phyloP scores from a whole-genome alignment of 2,888 invertebrate genomes.

The Ormyrus rosae region DNA sequence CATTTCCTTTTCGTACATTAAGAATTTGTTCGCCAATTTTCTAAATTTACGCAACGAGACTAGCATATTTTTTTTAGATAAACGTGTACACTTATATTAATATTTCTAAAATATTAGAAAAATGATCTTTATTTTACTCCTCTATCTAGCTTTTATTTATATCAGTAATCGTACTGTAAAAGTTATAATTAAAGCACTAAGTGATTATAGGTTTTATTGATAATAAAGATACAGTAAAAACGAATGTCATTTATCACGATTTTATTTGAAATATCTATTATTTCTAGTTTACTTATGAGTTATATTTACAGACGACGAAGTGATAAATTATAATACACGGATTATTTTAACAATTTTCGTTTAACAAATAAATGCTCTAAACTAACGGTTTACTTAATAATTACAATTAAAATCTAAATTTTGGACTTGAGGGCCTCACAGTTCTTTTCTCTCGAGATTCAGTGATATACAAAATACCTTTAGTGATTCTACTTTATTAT shows the following conservation, averaged over 20 bases:
- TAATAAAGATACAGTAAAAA: slow-evolving; percentile 38
- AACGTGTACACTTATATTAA: too few relatives aligned
- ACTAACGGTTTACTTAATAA: slow-evolving; percentile 66
- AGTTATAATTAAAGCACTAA: neutral
- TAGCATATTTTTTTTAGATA: neutral
- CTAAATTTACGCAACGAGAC: neutral
- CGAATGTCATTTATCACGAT: slow-evolving; percentile 67
- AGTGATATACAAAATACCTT: slow-evolving; percentile 61
- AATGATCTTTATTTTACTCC: too few relatives aligned
- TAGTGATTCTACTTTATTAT: slow-evolving; percentile 56
- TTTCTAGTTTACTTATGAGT: slow-evolving; percentile 69
- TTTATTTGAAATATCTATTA: slow-evolving; percentile 75
- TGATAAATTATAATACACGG: slow-evolving; percentile 74
- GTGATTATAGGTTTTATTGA: slow-evolving; percentile 16
- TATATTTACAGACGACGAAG: slow-evolving; percentile 73
- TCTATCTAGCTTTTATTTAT: too few relatives aligned
- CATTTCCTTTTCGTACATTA: too few relatives aligned
- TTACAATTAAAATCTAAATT: slow-evolving; percentile 67
- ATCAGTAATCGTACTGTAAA: too few relatives aligned
- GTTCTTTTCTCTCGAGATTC: slow-evolving; percentile 64
- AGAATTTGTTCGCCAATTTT: too few relatives aligned
- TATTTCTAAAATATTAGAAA: too few relatives aligned
- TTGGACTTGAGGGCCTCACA: slow-evolving; percentile 70
- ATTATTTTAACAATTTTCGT: slow-evolving; percentile 70
- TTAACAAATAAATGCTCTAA: slow-evolving; percentile 74